phyloP scores from a whole-genome alignment of 2,113 vertebrate genomes.

The Chinchilla lanigera region DNA sequence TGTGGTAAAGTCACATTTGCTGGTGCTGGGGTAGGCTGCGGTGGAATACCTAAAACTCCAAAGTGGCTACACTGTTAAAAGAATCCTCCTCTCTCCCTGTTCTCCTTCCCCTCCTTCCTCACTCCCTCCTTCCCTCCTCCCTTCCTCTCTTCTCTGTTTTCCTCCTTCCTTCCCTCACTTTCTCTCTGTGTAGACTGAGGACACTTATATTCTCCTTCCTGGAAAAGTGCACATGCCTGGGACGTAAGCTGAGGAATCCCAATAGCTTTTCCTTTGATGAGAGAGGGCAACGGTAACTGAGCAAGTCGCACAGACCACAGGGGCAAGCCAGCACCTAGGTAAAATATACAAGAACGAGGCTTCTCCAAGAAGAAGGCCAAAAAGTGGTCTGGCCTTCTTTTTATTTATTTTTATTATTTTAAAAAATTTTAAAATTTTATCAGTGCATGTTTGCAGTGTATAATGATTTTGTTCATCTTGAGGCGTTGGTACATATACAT shows the following conservation, averaged over 20 bases:
- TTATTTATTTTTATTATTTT: neutral
- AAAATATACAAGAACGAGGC: neutral
- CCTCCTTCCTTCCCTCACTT: neutral
- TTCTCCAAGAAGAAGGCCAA: neutral
- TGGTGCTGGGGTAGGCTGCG: neutral
- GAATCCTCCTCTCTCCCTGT: neutral
- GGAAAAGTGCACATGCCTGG: neutral
- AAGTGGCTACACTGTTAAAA: neutral
- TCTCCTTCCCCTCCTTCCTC: fast-evolving
- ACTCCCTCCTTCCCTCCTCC: neutral
- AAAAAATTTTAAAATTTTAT: neutral
- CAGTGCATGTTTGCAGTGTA: neutral
- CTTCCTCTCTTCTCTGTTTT: fast-evolving
- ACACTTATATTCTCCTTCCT: neutral
- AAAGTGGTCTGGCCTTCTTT: neutral
- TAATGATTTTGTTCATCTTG: neutral
- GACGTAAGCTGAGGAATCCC: neutral
- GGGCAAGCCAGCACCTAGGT: neutral
- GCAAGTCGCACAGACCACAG: neutral
- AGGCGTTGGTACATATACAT: neutral
- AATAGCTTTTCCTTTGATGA: neutral
- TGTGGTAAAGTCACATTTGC: slow-evolving; percentile 15
- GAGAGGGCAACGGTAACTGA: neutral
- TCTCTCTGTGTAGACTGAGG: neutral
- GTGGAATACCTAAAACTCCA: slow-evolving; percentile 16